Base-by-base conservation (phyloP, 2,797 vertebrate genomes). In the Sebastes nivosus region DNA sequence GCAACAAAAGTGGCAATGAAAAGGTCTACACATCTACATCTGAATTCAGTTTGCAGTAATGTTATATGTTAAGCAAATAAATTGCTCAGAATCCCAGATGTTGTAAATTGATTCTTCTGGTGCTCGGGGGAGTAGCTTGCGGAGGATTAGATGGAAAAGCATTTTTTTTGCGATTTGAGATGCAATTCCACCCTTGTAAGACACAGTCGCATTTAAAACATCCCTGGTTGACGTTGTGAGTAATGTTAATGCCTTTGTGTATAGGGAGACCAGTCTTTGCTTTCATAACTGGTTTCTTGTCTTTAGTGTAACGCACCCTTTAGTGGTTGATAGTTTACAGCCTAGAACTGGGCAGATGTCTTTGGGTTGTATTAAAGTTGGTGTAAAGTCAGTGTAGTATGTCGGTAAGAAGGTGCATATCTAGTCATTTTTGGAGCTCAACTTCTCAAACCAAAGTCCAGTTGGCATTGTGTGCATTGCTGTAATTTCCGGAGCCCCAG, bases 71-170 rank as follows among this genome's bases (percentile, higher is more conserved):
- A 46, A 63, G 58, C 76, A 67, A 79, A 73, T 71, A 89, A 77
- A 82, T 81, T 76, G 52, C 81, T 81, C 59, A 46, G 72, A 82
- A 72, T 83, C 77, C 67, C n/a, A 5, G 52, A 74, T 18, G 22
- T 66, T 61, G 67, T 67, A 69, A 78, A 76, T 85, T 10, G 79
- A 79, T 91, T 88, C 74, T 75, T 32, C 16, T 2, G 34, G 77
- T 55, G 52, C 61, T 73, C 32, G 2, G 63, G 75, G 69, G 77
- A 69, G 79, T 20, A 69, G 73, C 71, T 72, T 11, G 1, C 11
- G 8, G 59, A 82, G 82, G 82, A 88, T 88, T 80, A 88, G 8
- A 67, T 7, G n/a, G 75, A 34, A 67, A 85, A 77, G 34, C 5
- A 4, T 77, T 79, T 82, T 52, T 52, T 20, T n/a, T 52, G 20